Base-by-base conservation (phyloP, 2,113 vertebrate species). In the Phyllostomus hastatus region DNA sequence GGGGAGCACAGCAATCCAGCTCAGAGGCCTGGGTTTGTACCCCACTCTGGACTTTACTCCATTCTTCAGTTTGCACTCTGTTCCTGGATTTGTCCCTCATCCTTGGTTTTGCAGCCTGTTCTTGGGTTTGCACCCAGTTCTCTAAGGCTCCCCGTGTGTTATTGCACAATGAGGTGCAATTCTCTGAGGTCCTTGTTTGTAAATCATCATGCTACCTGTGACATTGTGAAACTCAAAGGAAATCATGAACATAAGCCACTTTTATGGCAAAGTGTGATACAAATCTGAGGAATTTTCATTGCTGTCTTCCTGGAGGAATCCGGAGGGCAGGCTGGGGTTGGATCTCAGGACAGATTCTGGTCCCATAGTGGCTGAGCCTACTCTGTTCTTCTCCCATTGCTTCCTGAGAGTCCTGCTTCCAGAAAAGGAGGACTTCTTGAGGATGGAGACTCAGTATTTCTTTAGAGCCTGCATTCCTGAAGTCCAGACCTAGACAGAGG, bases 291-390 rank as follows among this genome's bases (percentile, higher is more conserved):
- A 52, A 22, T 75, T 59, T 61, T 75, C 64, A 16, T 26, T 38
- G 67, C 61, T 22, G 28, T 46, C 9, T 1, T 86, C 76, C 26
- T 73, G 38, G 76, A 72, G 48, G 54, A 31, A 17, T 17, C 72
- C 14, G 17, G 19, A 89, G 82, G 81, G 17, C 73, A 46, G 87
- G 50, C 11, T 59, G 5, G 3, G n/a, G 46, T 26, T 59, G 2
- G 7, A 2, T 72, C 24, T 61, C 12, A 17, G 64, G 82, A 46
- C 19, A 48, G 17, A 70, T 4, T 93, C 20, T 14, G 52, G n/a
- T 2, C 14, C 16, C 38, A 8, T 0, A 14, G 57, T 0, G 4
- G n/a, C 84, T 7, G 4, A 54, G 50, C 3, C 72, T 86, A 10
- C n/a, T 54, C n/a, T 10, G 20, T 72, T 61, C 33, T n/a, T 70